Conservation (phyloP, 2,113 vertebrate species). For the Terrapene triunguis region DNA sequence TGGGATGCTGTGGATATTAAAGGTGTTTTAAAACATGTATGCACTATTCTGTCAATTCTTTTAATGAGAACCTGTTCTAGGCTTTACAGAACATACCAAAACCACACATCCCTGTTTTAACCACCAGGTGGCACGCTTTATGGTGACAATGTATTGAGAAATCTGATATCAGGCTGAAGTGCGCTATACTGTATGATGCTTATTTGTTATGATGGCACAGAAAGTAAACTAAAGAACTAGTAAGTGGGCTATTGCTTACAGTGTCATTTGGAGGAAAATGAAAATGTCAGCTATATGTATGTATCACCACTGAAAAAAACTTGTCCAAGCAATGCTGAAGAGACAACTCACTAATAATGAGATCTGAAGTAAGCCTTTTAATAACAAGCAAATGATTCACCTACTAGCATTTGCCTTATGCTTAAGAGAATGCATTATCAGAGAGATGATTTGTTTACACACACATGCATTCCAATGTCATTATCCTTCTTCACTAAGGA, state of each 20-base stretch:
- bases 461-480: neutral
- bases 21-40: neutral
- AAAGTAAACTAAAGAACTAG: neutral
- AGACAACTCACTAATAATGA: neutral
- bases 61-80: neutral
- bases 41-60: neutral
- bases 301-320: neutral
- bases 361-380: neutral
- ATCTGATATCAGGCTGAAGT: neutral
- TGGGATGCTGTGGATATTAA: neutral
- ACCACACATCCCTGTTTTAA: neutral
- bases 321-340: neutral
- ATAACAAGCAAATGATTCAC: neutral
- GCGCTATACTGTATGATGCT: accelerated
- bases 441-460: neutral
- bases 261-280: neutral
- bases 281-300: neutral
- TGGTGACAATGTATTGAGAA: neutral
- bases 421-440: neutral
- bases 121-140: neutral
- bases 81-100: neutral
- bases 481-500: neutral
- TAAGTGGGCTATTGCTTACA: neutral
- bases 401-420: neutral
- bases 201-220: neutral